A percentile compares a stretch with the other conserved stretches of the same genome.
Conservation (phyloP, 2,888 invertebrate genomes). For the Lagria hirta region DNA sequence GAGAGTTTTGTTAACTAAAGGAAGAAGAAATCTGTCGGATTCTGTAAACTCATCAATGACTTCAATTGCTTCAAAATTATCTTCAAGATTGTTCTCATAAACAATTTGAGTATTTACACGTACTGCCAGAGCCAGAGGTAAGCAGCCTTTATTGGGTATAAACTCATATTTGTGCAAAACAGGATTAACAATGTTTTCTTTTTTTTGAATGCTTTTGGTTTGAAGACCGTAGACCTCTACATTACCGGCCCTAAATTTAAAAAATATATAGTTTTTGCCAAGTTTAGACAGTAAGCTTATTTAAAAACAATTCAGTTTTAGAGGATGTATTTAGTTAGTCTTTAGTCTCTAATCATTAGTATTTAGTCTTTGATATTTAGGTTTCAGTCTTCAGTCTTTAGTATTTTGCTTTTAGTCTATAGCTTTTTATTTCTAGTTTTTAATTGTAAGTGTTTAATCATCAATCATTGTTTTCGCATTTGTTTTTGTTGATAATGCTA, state of each 20-base stretch:
- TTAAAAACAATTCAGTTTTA: too few species aligned
- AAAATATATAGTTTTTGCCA: too few species aligned
- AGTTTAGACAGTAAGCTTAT: too few species aligned
- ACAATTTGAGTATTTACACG: conserved; percentile 68
- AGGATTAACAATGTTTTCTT: conserved; percentile 67
- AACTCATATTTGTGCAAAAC: conserved; percentile 74
- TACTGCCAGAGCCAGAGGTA: conserved; percentile 48
- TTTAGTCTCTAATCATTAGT: too few species aligned
- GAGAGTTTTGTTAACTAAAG: conserved; percentile 5
- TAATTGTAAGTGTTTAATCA: too few species aligned
- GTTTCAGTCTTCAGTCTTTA: too few species aligned
- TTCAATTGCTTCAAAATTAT: conserved; percentile 64
- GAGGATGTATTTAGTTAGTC: too few species aligned
- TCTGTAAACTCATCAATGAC: conserved; percentile 34
- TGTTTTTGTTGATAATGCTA: too few species aligned
- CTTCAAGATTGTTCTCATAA: conserved; percentile 66
- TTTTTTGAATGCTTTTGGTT: conserved; percentile 70
- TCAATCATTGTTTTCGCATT: too few species aligned
- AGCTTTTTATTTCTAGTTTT: too few species aligned
- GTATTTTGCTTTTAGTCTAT: too few species aligned
- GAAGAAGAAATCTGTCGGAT: conserved; percentile 7
- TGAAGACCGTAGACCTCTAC: conserved; percentile 75
- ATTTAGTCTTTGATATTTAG: too few species aligned
- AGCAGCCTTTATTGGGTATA: conserved; percentile 58
- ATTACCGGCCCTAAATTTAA: conserved; percentile 65